Conservation (phyloP, 2,113 vertebrate species). For the Caranx melampygus region DNA sequence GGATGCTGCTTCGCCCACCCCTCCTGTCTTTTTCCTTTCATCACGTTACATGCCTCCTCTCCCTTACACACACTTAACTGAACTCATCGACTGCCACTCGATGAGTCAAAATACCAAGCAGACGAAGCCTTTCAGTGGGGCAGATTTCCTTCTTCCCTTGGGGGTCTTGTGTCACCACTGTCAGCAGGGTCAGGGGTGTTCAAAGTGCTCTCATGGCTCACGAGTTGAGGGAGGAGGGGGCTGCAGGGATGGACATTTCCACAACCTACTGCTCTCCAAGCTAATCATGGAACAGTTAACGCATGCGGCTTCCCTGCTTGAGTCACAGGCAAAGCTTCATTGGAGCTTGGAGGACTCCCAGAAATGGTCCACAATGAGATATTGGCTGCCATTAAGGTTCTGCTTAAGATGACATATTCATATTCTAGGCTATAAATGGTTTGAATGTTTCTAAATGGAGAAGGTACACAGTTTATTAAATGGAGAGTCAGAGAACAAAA, state of each 20-base stretch:
- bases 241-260: conserved; percentile 28
- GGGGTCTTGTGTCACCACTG: conserved; percentile 31
- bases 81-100: conserved; percentile 3
- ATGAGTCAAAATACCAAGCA: conserved; percentile 4
- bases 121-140: conserved; percentile 15
- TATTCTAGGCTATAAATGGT: conserved; percentile 17
- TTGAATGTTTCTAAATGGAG: conserved; percentile 37
- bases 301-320: conserved; percentile 21
- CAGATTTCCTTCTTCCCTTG: conserved; percentile 18
- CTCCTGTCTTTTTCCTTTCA: not conserved
- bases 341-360: conserved; percentile 20
- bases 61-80: conserved; percentile 14
- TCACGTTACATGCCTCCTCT: conserved; percentile 8
- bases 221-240: conserved; percentile 1
- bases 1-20: conserved; percentile 16
- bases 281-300: conserved; percentile 54
- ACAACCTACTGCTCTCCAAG: conserved; percentile 22
- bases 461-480: conserved; percentile 49
- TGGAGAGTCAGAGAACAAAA: conserved; percentile 30
- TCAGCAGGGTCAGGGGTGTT: conserved; percentile 56
- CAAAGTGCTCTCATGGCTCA: conserved; percentile 44
- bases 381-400: conserved; percentile 26
- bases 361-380: conserved; percentile 33
- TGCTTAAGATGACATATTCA: conserved; percentile 37
- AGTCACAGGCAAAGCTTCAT: conserved; percentile 7